Percentiles rank a stretch among this genome's conserved stretches.
Conservation (phyloP, 2,797 vertebrate genomes). For the Tapirus indicus region DNA sequence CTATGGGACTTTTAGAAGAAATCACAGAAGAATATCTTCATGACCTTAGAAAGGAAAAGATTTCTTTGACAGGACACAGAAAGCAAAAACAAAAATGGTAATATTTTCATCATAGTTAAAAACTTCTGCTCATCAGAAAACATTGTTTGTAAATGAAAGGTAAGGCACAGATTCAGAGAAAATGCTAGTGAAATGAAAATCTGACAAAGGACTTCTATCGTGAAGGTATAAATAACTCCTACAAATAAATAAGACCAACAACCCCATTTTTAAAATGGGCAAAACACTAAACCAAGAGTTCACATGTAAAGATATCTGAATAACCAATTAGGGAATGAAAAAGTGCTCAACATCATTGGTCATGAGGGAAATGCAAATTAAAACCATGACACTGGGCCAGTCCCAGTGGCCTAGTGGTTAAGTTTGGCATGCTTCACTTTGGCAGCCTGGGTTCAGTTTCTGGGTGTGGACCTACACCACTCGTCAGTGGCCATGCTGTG, state of each 20-base stretch:
- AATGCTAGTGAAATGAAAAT: not conserved
- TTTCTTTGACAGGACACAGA: not conserved
- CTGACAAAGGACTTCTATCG: not conserved
- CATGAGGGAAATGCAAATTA: slow-evolving; percentile 8
- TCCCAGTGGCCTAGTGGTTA: no score
- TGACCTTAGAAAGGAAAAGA: not conserved
- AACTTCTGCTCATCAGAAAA: not conserved
- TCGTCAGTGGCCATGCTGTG: no score
- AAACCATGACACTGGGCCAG: not conserved
- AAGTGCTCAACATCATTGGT: not conserved
- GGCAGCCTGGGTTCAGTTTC: no score
- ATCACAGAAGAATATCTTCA: not conserved
- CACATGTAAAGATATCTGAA: not conserved
- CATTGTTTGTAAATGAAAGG: not conserved
- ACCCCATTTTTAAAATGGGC: not conserved
- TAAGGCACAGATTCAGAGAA: not conserved
- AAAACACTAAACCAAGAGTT: not conserved
- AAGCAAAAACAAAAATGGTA: not conserved
- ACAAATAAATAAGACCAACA: not conserved
- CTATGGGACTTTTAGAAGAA: not conserved
- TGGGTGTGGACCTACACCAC: no score
- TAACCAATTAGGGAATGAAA: not conserved
- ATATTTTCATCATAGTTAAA: slow-evolving; percentile 17
- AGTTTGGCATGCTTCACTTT: no score
- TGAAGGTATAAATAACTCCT: not conserved